Conservation (phyloP, 1,140 invertebrate species). For the Cardiocondyla obscurior region DNA sequence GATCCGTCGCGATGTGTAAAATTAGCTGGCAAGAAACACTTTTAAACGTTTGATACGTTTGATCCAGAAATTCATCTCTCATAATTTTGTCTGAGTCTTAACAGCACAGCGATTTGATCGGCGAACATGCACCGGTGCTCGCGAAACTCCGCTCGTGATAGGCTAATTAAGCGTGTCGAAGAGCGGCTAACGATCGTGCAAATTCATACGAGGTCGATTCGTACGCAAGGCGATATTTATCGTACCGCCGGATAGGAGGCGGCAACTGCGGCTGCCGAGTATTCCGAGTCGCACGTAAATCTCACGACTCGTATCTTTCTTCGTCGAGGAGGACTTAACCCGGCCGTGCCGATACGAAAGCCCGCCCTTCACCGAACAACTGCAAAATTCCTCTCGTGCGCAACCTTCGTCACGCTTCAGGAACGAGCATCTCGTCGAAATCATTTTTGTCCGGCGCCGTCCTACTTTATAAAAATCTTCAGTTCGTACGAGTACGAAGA, state of each 20-base stretch:
- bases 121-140: neutral
- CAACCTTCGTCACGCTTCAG: constrained; percentile 42
- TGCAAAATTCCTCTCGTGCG: constrained; percentile 34
- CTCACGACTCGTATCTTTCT: constrained; percentile 28
- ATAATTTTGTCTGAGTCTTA: constrained; percentile 12
- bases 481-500: neutral
- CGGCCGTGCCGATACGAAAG: constrained; percentile 22
- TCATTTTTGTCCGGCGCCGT: constrained; percentile 40
- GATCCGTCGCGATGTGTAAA: no score
- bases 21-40: neutral
- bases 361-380: constrained; percentile 40
- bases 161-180: constrained; percentile 69
- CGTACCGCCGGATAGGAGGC: constrained; percentile 26
- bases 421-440: constrained; percentile 34
- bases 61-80: constrained; percentile 16
- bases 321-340: constrained; percentile 10
- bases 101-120: constrained; percentile 23
- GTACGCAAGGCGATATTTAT: constrained; percentile 67
- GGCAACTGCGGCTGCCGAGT: constrained; percentile 17
- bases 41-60: neutral
- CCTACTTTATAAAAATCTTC: constrained; percentile 35
- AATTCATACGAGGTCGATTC: constrained; percentile 65
- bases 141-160: constrained; percentile 29
- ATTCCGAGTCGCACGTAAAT: constrained; percentile 51
- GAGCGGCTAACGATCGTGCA: constrained; percentile 66